Conservation (phyloP, 2,797 vertebrate species). For the Alosa sapidissima region DNA sequence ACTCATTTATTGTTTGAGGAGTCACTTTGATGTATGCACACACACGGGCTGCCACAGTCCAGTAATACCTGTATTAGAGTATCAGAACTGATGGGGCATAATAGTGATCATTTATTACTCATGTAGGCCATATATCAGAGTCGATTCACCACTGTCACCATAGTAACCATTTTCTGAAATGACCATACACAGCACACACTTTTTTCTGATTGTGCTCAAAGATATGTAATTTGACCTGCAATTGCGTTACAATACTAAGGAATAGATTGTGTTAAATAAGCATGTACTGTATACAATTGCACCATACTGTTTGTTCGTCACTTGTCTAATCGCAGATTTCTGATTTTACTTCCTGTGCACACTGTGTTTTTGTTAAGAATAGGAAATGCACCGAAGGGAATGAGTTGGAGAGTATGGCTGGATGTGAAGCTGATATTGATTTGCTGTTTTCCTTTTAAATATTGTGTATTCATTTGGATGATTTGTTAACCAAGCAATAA, state of each 20-base stretch:
- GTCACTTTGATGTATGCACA: background rate
- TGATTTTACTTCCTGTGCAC: no score
- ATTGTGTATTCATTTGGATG: background rate
- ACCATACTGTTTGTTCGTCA: no score
- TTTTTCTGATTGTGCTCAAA: background rate
- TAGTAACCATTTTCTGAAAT: background rate
- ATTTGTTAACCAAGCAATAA: constrained; percentile 42
- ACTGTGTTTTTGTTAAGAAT: background rate
- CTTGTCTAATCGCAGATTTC: background rate
- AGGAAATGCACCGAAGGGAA: background rate
- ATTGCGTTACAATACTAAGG: background rate
- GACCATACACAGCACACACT: background rate
- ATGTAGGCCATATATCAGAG: background rate
- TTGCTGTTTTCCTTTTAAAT: background rate
- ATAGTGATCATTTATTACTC: background rate
- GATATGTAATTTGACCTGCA: background rate
- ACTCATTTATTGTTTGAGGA: background rate
- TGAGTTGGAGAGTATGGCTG: background rate
- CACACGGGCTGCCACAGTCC: background rate
- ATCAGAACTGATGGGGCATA: background rate
- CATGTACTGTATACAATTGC: background rate
- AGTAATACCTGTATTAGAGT: background rate
- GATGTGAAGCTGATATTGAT: background rate
- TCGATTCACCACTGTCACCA: background rate
- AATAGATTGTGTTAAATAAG: background rate